Base-by-base conservation (phyloP, 2,797 vertebrate genomes). In the Hippocampus kuda region DNA sequence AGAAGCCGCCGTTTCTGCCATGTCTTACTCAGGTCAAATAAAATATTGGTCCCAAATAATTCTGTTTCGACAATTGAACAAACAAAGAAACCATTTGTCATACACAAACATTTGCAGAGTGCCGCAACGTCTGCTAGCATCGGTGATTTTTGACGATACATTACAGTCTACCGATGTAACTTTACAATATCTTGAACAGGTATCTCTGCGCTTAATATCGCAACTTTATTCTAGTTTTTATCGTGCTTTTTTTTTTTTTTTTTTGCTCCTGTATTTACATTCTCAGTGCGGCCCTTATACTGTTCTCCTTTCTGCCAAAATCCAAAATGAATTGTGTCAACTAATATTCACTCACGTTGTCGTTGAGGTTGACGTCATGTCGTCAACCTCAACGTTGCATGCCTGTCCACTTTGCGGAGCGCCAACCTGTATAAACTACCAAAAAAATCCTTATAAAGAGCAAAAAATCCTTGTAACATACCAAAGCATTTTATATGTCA, bases 311-410 rank as follows among this genome's bases (percentile, higher is more conserved):
- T 22, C 60, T 66, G 26, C 44, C 24, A 51, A 30, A 16, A 49
- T 51, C 65, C 27, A 18, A 22, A 65, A 24, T 20, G 9, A 34
- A 67, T 67, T n/a, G 24, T 11, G 18, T 30, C 22, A 67, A 67
- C 26, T 30, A 67, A 18, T 12, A 70, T 60, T 72, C 68, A 26
- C 53, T 24, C 53, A 56, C n/a, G 3, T 56, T 56, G 24, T n/a
- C n/a, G n/a, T n/a, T n/a, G n/a, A n/a, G n/a, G n/a, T n/a, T n/a
- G n/a, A n/a, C n/a, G n/a, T n/a, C n/a, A 74, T 77, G 77, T 77
- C 80, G 71, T 73, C 7, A 78, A 77, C 72, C 74, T 65, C 65
- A 61, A 66, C 59, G 26, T n/a, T n/a, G n/a, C n/a, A n/a, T n/a
- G n/a, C n/a, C n/a, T n/a, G n/a, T n/a, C n/a, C n/a, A n/a, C n/a